Conservation (phyloP, 2,888 invertebrate genomes). For the Corbicula japonica region DNA sequence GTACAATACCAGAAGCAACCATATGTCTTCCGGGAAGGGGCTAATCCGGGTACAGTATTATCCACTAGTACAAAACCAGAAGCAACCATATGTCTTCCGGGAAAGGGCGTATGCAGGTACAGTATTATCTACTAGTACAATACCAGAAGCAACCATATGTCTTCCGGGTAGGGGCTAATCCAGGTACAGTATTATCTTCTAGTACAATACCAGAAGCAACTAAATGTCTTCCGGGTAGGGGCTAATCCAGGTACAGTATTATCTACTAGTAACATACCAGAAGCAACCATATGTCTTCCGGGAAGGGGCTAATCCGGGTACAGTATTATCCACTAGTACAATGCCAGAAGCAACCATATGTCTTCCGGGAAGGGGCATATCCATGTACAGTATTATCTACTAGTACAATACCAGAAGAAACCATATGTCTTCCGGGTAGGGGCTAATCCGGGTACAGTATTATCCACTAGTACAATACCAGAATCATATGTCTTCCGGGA, state of each 20-base stretch:
- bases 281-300: constrained; percentile 89
- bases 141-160: constrained; percentile 86
- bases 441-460: constrained; percentile 89
- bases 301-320: constrained; percentile 90
- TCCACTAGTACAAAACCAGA: constrained; percentile 81
- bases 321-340: constrained; percentile 83
- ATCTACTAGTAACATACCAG: constrained; percentile 82
- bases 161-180: constrained; percentile 93
- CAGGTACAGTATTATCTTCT: constrained; percentile 84
- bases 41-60: constrained; percentile 88
- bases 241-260: constrained; percentile 89
- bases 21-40: constrained; percentile 91
- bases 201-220: constrained; percentile 81
- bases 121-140: constrained; percentile 83
- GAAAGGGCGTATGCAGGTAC: constrained; percentile 91
- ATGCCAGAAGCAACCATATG: constrained; percentile 83
- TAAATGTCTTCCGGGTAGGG: constrained; percentile 90
- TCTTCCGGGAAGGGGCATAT: constrained; percentile 93
- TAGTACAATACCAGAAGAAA: constrained; percentile 81
- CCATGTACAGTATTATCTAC: constrained; percentile 84
- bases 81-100: constrained; percentile 89
- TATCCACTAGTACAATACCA: constrained; percentile 83
- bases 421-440: constrained; percentile 90
- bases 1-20: constrained; percentile 82
- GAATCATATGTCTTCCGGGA: constrained; percentile 82